Evolutionary conservation across 2,888 invertebrate genomes (phyloP), one percentile per base, ranked within the genome.

Genomic region (Hoplodrina ambigua): DNA sequence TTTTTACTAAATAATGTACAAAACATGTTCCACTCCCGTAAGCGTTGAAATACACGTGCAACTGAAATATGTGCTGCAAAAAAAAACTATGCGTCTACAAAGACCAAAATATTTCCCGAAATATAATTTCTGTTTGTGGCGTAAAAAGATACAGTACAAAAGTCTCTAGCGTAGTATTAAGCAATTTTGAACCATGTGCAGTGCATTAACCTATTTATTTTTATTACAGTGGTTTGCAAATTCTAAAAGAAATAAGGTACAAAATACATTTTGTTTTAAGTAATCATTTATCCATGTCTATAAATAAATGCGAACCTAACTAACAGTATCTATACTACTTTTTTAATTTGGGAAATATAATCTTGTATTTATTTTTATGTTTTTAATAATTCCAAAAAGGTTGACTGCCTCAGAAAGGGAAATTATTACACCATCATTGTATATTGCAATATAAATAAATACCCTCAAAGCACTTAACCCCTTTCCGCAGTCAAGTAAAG

Each of bases 1-100:
- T 74, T 68, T 80, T 74, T 74, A 61, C 30, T 41, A 58, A 83
- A 69, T 76, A 80, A 74, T 71, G 65, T 66, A 57, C 46, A 63
- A 67, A 72, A 57, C 58, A 69, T 68, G 55, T 77, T 68, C 52
- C 57, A 69, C 54, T 67, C 55, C 5, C 56, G 57, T 69, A 67
- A 73, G 44, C 50, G 25, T 44, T 66, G 56, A 61, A 57, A 75
- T 46, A 57, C 58, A 69, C 55, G 65, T 69, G 69, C 66, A 65
- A 46, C 53, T 52, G 55, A 64, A 69, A 80, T 62, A 61, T 75
- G 33, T 62, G 30, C 11, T 46, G 50, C 4, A 50, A 80, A 80
- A 77, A 80, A 77, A 77, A 77, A 55, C 7, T 33, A 3, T 54
- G 37, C 25, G 11, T 58, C 20, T 56, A 44, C 33, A 46, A 52